Evolutionary conservation across 1,140 invertebrate species (phyloP).

Genomic region (Branchinecta lynchi): DNA sequence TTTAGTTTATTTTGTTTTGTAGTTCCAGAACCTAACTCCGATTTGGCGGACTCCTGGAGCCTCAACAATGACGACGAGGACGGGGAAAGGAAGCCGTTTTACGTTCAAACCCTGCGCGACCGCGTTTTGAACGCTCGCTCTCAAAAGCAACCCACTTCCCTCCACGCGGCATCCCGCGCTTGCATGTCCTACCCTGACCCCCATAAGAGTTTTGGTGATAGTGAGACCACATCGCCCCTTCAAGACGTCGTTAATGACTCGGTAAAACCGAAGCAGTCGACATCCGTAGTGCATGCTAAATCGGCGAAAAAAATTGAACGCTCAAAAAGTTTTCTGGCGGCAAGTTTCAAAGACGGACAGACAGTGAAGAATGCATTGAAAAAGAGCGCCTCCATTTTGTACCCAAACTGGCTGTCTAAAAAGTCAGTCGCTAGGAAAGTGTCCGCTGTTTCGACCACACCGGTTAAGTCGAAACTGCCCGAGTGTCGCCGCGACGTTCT

Average conservation of each 20-base stretch:
- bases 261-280: too few relatives aligned
- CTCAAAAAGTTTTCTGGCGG: not conserved
- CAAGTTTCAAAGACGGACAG: constrained; percentile 6
- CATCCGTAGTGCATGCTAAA: not conserved
- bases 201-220: not conserved
- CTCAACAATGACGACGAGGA: not conserved
- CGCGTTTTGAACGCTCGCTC: not conserved
- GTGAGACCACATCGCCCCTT: not conserved
- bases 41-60: not conserved
- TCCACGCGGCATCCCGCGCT: not conserved
- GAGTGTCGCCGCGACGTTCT: not conserved
- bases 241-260: not conserved
- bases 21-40: not conserved
- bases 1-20: not conserved
- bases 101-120: not conserved
- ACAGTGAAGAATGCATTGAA: constrained; percentile 17
- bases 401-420: constrained; percentile 17
- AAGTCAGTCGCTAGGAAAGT: not conserved
- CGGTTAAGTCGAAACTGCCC: too few relatives aligned
- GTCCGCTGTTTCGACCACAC: not conserved
- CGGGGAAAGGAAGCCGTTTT: not conserved
- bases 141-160: not conserved
- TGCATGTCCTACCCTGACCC: not conserved
- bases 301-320: not conserved
- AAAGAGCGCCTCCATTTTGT: constrained; percentile 19